Percentiles rank a stretch among this genome's conserved stretches.
These are phyloP conservation scores for Therioaphis trifolii DNA, from an alignment of 2,888 invertebrate genomes.

Conservation along the genomic window DNA sequence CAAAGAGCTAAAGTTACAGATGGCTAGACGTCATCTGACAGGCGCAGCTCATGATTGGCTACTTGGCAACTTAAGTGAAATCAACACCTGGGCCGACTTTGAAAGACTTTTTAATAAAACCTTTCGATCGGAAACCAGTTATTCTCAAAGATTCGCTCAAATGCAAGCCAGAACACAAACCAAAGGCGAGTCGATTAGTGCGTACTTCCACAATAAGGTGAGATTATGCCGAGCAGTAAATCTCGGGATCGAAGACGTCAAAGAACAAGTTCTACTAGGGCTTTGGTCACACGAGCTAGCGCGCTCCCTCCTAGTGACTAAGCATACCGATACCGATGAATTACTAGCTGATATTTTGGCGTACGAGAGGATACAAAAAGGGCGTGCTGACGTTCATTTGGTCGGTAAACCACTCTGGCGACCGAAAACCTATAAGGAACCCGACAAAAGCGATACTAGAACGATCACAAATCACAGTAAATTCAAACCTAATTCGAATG, in stretches of 20 bases:
- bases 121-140: neutral
- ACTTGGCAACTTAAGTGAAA: neutral
- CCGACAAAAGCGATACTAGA: neutral
- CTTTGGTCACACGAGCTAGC: neutral
- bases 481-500: neutral
- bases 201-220: neutral
- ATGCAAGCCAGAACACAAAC: neutral
- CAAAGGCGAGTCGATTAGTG: neutral
- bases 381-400: neutral
- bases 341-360: neutral
- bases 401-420: neutral
- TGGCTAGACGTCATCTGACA: neutral
- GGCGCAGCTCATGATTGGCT: neutral
- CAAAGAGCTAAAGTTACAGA: neutral
- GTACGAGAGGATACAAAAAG: neutral
- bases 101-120: neutral
- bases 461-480: neutral
- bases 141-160: neutral
- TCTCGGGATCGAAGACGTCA: neutral
- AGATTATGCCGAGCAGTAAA: neutral
- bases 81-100: neutral
- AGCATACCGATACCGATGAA: neutral
- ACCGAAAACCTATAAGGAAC: neutral
- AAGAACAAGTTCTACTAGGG: neutral
- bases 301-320: neutral